phyloP scores from a whole-genome alignment of 2,888 invertebrate genomes.

The Tribolium freemani region DNA sequence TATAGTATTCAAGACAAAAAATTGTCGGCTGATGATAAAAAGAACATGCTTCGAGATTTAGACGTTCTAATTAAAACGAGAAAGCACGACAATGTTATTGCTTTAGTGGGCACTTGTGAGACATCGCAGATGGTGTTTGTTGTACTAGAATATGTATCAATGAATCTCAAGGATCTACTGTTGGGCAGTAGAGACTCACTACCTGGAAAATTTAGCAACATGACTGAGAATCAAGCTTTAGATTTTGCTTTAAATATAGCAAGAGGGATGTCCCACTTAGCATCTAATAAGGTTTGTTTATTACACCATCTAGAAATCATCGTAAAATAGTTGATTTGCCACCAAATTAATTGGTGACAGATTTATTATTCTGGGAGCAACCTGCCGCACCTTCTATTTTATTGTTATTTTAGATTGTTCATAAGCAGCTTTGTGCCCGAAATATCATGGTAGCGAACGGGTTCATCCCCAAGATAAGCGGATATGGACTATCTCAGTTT shows the following conservation, averaged over 20 bases:
- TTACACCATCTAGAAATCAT: too few species aligned
- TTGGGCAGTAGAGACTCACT: conserved; percentile 73
- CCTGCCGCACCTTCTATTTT: too few species aligned
- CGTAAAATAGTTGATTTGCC: too few species aligned
- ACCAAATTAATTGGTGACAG: too few species aligned
- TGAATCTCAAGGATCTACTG: conserved; percentile 79
- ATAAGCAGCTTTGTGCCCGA: conserved; percentile 80
- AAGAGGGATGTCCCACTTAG: conserved; percentile 80
- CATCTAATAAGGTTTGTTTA: conserved; percentile 74
- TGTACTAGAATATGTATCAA: conserved; percentile 78
- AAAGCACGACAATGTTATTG: conserved; percentile 79
- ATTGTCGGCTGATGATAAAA: conserved; percentile 67
- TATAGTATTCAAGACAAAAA: conserved; percentile 76
- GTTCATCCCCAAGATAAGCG: conserved; percentile 79
- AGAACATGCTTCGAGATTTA: conserved; percentile 77
- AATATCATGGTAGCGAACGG: conserved; percentile 78
- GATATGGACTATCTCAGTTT: conserved; percentile 82
- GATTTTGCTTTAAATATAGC: conserved; percentile 78
- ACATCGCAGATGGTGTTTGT: conserved; percentile 82
- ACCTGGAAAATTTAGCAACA: conserved; percentile 69
- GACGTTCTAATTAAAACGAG: conserved; percentile 79
- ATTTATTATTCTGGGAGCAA: too few species aligned
- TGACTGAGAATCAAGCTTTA: conserved; percentile 76
- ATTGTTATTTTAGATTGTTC: conserved; percentile 75
- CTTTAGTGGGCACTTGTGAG: conserved; percentile 85